Percentiles rank a stretch among this genome's conserved stretches.
Conservation (phyloP, 2,888 invertebrate genomes). For the Notodonta dromedarius region DNA sequence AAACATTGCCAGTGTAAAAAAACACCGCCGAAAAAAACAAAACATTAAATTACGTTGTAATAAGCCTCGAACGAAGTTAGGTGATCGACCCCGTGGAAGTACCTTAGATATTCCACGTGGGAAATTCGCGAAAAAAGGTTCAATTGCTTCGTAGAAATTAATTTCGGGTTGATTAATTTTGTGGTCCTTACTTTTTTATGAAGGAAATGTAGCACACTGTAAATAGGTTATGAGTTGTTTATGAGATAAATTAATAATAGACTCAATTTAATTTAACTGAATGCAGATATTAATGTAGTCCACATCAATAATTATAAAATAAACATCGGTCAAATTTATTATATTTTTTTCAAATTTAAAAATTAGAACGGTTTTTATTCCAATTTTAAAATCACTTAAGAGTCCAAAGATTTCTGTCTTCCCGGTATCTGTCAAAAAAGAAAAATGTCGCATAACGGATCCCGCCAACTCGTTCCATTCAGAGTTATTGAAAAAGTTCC, state of each 20-base stretch:
- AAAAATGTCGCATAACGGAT: slow-evolving; percentile 41
- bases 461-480: slow-evolving; percentile 48
- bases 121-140: slow-evolving; percentile 69
- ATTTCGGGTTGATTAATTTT: slow-evolving; percentile 45
- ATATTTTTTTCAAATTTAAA: slow-evolving; percentile 17
- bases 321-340: background rate
- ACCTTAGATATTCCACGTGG: slow-evolving; percentile 75
- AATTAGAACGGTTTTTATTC: slow-evolving; percentile 31
- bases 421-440: slow-evolving; percentile 32
- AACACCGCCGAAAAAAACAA: slow-evolving; percentile 66
- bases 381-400: slow-evolving; percentile 46
- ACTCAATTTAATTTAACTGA: no score
- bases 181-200: slow-evolving; percentile 15
- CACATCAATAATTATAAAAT: background rate
- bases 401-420: slow-evolving; percentile 41
- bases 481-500: slow-evolving; percentile 69
- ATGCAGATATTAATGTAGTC: no score
- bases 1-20: slow-evolving; percentile 69
- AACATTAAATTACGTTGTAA: slow-evolving; percentile 80
- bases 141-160: slow-evolving; percentile 39
- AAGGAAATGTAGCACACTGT: no score
- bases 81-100: slow-evolving; percentile 71
- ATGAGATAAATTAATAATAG: no score
- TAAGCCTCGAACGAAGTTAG: slow-evolving; percentile 70
- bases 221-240: no score